Conservation (phyloP, 2,888 invertebrate species). For the Drosophila pullipes region DNA sequence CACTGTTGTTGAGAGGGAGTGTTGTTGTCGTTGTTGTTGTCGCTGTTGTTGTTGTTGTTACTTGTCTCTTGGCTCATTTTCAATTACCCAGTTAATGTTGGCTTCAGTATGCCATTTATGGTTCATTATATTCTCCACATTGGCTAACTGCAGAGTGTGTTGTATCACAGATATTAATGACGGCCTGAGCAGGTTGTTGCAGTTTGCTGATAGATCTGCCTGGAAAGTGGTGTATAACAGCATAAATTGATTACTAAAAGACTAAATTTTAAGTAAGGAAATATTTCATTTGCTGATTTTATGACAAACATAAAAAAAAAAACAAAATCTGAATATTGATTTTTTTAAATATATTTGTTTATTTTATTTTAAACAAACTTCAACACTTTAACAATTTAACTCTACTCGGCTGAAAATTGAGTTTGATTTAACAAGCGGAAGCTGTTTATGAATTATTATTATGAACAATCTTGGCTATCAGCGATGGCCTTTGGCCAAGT, state of each 20-base stretch:
- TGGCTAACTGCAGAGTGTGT: conserved; percentile 31
- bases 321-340: neutral
- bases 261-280: neutral
- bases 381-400: too few species aligned
- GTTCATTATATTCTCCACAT: conserved; percentile 65
- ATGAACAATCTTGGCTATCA: neutral
- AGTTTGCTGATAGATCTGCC: neutral
- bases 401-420: neutral
- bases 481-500: neutral
- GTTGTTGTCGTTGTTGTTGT: neutral
- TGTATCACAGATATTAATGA: conserved; percentile 27
- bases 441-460: neutral
- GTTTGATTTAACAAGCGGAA: neutral
- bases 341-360: neutral
- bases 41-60: conserved; percentile 1
- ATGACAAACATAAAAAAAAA: neutral
- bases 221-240: neutral
- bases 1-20: conserved; percentile 6
- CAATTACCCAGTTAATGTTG: conserved; percentile 70
- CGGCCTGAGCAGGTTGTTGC: conserved; percentile 12
- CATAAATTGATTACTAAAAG: neutral
- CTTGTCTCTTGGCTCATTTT: conserved; percentile 45
- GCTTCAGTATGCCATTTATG: conserved; percentile 62
- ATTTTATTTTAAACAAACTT: neutral
- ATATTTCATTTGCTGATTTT: neutral